Percentiles rank a stretch among this genome's conserved stretches.
Conservation (phyloP, 2,888 invertebrate genomes). For the Thyatira batis region DNA sequence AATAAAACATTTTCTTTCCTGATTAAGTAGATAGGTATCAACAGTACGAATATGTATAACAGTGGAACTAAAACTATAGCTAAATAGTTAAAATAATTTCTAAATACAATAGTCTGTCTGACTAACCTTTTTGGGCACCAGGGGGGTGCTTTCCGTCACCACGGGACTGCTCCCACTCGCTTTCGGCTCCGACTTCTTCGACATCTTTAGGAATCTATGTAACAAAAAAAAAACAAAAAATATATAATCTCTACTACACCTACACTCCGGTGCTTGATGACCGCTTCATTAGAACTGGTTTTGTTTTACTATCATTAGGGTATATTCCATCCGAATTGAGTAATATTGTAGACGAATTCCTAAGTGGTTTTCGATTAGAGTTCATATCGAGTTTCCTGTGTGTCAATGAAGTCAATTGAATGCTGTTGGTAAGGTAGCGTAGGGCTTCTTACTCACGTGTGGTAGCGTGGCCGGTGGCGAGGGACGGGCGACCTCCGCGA, state of each 20-base stretch:
- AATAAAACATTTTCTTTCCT: no score
- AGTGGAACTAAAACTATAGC: not conserved
- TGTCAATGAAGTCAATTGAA: slow-evolving; percentile 34
- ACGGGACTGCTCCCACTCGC: slow-evolving; percentile 28
- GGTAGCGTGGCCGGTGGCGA: slow-evolving; percentile 7
- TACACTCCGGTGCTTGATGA: slow-evolving; percentile 1
- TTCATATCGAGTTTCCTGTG: slow-evolving; percentile 38
- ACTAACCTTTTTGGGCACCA: slow-evolving; percentile 59
- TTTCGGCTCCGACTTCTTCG: slow-evolving; percentile 44
- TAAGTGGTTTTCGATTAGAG: slow-evolving; percentile 28
- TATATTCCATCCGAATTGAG: slow-evolving; percentile 5
- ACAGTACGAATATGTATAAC: not conserved
- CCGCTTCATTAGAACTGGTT: slow-evolving; percentile 11
- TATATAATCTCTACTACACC: slow-evolving; percentile 7
- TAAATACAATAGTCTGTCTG: no score
- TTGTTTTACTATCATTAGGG: slow-evolving; percentile 5
- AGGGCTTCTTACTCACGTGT: slow-evolving; percentile 46
- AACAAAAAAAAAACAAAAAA: slow-evolving; percentile 15
- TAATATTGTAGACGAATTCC: slow-evolving; percentile 10
- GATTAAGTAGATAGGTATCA: no score
- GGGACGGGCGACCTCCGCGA: slow-evolving; percentile 14
- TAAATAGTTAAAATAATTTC: no score
- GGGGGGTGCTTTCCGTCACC: slow-evolving; percentile 60
- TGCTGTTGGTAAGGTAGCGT: slow-evolving; percentile 12
- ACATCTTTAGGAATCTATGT: slow-evolving; percentile 45